Evolutionary conservation across 2,113 vertebrate genomes (phyloP), one percentile per base, ranked within the genome.

Genomic region (Podarcis raffonei): DNA sequence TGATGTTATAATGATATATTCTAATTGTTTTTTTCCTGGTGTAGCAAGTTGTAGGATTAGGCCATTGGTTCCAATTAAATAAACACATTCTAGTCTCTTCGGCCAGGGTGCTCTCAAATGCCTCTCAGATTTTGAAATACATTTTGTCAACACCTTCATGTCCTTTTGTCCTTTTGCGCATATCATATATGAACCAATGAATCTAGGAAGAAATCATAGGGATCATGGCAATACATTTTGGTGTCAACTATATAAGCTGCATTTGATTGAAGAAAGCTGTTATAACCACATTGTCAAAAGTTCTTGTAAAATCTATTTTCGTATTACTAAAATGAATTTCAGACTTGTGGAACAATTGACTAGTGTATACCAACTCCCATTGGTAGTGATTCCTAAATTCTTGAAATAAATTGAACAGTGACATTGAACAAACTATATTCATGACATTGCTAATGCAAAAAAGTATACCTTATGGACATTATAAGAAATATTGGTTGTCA

Each of bases 341-440:
- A 90, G 89, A 89, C 11, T 32, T 68, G 53, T 90, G 77, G 65
- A 15, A 1, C 42, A 57, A 62, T 84, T 92, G 92, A 77, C 32
- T 83, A 0, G 74, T 84, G 69, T 80, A 35, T 80, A 85, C 15
- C 88, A 89, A 90, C 69, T 92, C 92, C 88, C 68, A 90, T 82
- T 59, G 91, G 86, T 87, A 86, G 65, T 86, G 65, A 72, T 92
- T 93, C 59, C 37, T 72, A 77, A 89, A 90, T 18, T 77, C 48
- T 68, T 93, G 65, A 65, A 89, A 30, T 2, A 92, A 48, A 89
- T 92, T 88, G 92, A 35, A 71, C 89, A 83, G 74, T 8, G 6
- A 88, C 84, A 62, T 83, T 94, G 87, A 91, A 76, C 11, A 90
- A 85, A 87, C 0, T 0, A 57, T 83, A 78, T 48, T 85, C 84